Conservation (phyloP, 2,113 vertebrate species). For the Indri indri region DNA sequence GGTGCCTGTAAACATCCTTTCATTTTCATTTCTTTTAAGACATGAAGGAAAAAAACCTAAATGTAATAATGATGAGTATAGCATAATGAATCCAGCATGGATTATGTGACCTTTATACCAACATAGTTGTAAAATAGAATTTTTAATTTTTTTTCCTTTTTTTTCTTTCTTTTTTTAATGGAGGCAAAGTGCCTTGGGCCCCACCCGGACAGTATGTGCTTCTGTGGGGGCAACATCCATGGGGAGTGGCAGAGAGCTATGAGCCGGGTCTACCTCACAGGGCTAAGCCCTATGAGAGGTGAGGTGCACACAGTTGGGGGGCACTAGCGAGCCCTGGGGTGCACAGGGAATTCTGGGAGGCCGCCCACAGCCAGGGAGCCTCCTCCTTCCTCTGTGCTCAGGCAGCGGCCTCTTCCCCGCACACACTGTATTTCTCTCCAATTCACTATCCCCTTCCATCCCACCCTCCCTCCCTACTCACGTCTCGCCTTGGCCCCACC, state of each 20-base stretch:
- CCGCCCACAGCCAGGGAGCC: not conserved
- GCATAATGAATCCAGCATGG: not conserved
- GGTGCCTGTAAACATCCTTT: not conserved
- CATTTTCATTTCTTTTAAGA: not conserved
- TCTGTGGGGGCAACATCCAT: not conserved
- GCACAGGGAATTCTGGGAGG: not conserved
- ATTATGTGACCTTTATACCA: not conserved
- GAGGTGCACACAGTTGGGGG: fast-evolving
- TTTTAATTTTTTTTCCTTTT: not conserved
- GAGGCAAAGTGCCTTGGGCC: not conserved
- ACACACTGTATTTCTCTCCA: fast-evolving
- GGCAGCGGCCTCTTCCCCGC: not conserved
- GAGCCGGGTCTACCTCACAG: not conserved
- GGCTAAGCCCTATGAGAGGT: not conserved
- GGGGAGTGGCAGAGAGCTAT: not conserved
- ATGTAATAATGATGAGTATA: not conserved
- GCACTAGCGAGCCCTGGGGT: not conserved
- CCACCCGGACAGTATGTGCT: fast-evolving
- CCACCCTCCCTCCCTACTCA: no score
- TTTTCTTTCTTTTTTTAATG: not conserved
- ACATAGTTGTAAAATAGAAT: not conserved
- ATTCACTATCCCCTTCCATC: fast-evolving
- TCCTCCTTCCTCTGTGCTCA: not conserved
- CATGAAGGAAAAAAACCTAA: not conserved
- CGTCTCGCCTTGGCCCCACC: not conserved